Evolutionary conservation across 2,797 vertebrate species (phyloP).

Genomic region (Macrochelys suwanniensis): DNA sequence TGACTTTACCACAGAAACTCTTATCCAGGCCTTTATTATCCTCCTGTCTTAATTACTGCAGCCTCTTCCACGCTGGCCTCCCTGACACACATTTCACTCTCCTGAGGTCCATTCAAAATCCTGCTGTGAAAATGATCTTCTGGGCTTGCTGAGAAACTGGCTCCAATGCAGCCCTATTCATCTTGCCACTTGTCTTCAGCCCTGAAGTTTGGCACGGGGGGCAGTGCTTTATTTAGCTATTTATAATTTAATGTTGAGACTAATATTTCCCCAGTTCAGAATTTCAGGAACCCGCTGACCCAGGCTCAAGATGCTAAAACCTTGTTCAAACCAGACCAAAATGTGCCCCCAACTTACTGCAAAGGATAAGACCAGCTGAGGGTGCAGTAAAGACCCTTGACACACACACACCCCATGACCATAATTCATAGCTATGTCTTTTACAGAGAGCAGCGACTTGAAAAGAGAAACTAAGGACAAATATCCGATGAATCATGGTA

Average conservation of each 20-base stretch:
- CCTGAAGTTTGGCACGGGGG: not conserved
- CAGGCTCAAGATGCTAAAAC: not conserved
- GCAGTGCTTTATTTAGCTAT: not conserved
- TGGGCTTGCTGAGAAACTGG: not conserved
- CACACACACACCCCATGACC: not conserved
- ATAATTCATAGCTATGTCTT: not conserved
- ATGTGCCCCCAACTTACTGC: not conserved
- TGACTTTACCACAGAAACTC: not conserved
- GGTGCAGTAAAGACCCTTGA: not conserved
- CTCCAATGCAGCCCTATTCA: not conserved
- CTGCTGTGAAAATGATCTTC: not conserved
- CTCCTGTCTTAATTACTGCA: not conserved
- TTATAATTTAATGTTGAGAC: not conserved
- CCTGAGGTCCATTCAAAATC: not conserved
- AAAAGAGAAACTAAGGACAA: not conserved
- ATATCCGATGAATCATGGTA: not conserved
- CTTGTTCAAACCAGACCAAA: conserved; percentile 5
- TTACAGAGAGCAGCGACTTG: not conserved
- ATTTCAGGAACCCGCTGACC: not conserved
- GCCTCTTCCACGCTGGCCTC: not conserved
- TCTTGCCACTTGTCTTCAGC: not conserved
- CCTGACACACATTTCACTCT: not conserved
- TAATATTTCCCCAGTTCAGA: not conserved
- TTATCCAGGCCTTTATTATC: not conserved
- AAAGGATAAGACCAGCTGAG: not conserved